Base-by-base conservation (phyloP, 2,797 vertebrate species). In the Manis pentadactyla region DNA sequence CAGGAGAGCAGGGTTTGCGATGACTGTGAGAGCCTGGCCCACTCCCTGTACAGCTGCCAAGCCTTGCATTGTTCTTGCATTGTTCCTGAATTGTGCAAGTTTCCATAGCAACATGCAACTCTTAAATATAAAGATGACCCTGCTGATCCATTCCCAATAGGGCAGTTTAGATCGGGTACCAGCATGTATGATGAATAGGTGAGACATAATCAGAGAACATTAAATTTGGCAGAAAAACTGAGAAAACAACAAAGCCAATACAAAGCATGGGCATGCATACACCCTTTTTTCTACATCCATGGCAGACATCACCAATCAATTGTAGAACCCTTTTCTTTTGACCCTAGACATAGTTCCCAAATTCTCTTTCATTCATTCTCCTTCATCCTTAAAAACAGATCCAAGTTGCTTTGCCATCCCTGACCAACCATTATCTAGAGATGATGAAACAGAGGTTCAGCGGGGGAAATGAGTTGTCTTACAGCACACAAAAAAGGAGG, bases 61-160 rank as follows among this genome's bases (percentile, higher is more conserved):
- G 27, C 29, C 49, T 74, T 74, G 42, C 49, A 14, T 31, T 66
- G 55, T 19, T 53, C 66, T 74, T 64, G 59, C 57, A 25, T 66
- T 63, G 14, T 55, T 46, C 46, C 46, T 46, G 17, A n/a, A 75
- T 77, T 91, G 61, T 74, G 92, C 59, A 19, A 42, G 82, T 91
- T 95, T 75, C 89, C 92, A 84, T 87, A 94, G 85, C 87, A 82
- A 87, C 81, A 73, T 11, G 49, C 37, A 64, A 21, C 39, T 93
- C 87, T 95, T 88, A 79, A 86, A 61, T 46, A 69, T n/a, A 85
- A 95, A 78, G 74, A 64, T 88, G 34, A 37, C 5, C 57, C 39
- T 75, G 46, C 59, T 15, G 39, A 87, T 90, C 23, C 25, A 49
- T 25, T 27, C n/a, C 25, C n/a, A 68, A 29, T 0, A 92, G 15